Evolutionary conservation across 2,888 invertebrate genomes (phyloP).

Genomic region (Emmelina monodactyla): DNA sequence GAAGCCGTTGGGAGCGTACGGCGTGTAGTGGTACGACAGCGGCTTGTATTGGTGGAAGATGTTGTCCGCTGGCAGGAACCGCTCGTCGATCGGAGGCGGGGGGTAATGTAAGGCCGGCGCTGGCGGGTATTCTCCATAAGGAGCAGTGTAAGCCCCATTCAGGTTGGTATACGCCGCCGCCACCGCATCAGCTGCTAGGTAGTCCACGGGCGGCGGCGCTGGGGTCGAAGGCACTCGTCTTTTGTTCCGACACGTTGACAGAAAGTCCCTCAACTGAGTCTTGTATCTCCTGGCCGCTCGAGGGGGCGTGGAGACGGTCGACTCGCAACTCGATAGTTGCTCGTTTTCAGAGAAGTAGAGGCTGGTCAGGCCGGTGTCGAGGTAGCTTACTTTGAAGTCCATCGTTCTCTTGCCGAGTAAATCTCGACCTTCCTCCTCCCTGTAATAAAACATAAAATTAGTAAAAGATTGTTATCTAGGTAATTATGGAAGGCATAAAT

Average conservation of each 20-base stretch:
- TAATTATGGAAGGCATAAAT: too few relatives aligned
- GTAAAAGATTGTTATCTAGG: too few relatives aligned
- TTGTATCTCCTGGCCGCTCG: conserved; percentile 90
- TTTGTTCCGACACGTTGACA: conserved; percentile 90
- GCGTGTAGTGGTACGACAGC: conserved; percentile 80
- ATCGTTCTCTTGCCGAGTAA: conserved; percentile 96
- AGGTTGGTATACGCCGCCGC: conserved; percentile 83
- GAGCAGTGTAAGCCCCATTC: conserved; percentile 81
- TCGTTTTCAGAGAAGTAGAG: conserved; percentile 90
- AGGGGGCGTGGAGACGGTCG: conserved; percentile 73
- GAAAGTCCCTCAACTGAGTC: conserved; percentile 90
- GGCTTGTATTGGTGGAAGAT: conserved; percentile 91
- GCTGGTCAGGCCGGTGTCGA: conserved; percentile 92
- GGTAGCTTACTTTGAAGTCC: conserved; percentile 98
- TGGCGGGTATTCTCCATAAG: conserved; percentile 77
- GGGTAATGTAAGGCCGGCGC: conserved; percentile 77
- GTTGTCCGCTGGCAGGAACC: conserved; percentile 84
- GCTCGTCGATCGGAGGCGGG: conserved; percentile 67
- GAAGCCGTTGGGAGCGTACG: conserved; percentile 84
- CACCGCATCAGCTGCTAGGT: conserved; percentile 72
- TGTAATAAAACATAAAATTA: conserved; percentile 43
- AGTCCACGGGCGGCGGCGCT: conserved; percentile 73
- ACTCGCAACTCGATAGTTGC: conserved; percentile 71
- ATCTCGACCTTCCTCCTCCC: conserved; percentile 98
- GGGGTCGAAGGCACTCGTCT: conserved; percentile 69